These are phyloP conservation scores for Lysiphlebus fabarum DNA, from an alignment of 1,140 invertebrate species.

Conservation along the genomic window DNA sequence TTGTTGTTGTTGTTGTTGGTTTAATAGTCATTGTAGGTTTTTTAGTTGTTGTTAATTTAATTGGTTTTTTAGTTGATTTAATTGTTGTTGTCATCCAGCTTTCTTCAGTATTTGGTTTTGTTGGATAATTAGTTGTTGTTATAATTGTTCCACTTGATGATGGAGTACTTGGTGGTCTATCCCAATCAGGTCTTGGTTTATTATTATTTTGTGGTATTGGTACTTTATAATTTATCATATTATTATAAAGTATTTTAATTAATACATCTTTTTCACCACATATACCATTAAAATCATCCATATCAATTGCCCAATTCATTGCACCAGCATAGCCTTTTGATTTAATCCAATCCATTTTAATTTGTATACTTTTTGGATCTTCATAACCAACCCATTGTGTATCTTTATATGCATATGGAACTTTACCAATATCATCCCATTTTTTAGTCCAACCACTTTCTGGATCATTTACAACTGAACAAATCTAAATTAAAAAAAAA, in stretches of 20 bases:
- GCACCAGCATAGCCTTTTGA: slow-evolving; percentile 76
- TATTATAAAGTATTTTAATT: slow-evolving; percentile 68
- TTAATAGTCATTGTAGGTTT: slow-evolving; percentile 16
- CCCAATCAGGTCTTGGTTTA: slow-evolving; percentile 72
- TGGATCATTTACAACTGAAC: slow-evolving; percentile 66
- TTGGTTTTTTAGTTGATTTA: slow-evolving; percentile 15
- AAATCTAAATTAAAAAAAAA: too few relatives aligned
- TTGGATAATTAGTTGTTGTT: slow-evolving; percentile 23
- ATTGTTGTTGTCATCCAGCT: slow-evolving; percentile 22
- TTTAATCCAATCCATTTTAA: slow-evolving; percentile 85
- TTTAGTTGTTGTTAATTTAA: slow-evolving; percentile 21
- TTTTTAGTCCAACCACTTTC: slow-evolving; percentile 73
- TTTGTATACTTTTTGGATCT: slow-evolving; percentile 71
- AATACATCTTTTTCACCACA: slow-evolving; percentile 73
- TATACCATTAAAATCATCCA: slow-evolving; percentile 78
- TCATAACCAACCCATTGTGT: slow-evolving; percentile 93
- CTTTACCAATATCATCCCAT: slow-evolving; percentile 78
- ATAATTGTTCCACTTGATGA: slow-evolving; percentile 44
- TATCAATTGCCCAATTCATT: slow-evolving; percentile 88
- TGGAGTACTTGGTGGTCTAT: slow-evolving; percentile 64
- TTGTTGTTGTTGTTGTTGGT: slow-evolving; percentile 21
- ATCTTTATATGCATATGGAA: slow-evolving; percentile 82
- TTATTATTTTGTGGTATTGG: slow-evolving; percentile 65
- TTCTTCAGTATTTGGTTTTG: slow-evolving; percentile 21
- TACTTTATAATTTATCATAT: slow-evolving; percentile 72